phyloP scores from a whole-genome alignment of 2,888 invertebrate genomes.

The Eupithecia inturbata region DNA sequence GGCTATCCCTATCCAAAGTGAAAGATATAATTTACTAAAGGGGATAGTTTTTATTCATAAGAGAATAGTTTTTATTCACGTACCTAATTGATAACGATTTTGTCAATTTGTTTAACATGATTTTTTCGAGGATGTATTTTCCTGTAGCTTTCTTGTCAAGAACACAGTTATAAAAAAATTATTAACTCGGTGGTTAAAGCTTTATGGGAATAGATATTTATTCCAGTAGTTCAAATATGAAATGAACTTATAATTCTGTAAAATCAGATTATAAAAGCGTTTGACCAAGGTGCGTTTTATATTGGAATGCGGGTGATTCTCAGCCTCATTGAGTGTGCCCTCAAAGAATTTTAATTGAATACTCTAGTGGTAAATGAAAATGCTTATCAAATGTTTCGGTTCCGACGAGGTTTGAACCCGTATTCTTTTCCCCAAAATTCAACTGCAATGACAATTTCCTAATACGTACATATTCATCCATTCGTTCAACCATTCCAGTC shows the following conservation, averaged over 20 bases:
- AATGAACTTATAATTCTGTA: not conserved
- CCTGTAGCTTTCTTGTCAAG: not conserved
- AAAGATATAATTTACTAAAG: constrained; percentile 14
- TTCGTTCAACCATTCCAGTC: not conserved
- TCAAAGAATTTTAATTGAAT: not conserved
- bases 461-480: not conserved
- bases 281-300: not conserved
- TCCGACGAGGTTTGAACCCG: not conserved
- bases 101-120: not conserved
- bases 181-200: not conserved
- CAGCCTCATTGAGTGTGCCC: constrained; percentile 7
- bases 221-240: not conserved
- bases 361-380: not conserved
- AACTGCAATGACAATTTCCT: not conserved
- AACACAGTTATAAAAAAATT: not conserved
- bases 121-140: not conserved
- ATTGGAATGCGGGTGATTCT: not conserved
- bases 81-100: constrained; percentile 42
- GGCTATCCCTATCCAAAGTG: constrained; percentile 21
- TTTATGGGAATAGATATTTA: not conserved
- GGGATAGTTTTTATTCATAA: constrained; percentile 25
- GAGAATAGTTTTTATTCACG: constrained; percentile 12
- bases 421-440: not conserved
- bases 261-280: not conserved
- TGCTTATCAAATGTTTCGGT: not conserved